Evolutionary conservation across 2,888 invertebrate species (phyloP).

Genomic region (Patella pellucida): DNA sequence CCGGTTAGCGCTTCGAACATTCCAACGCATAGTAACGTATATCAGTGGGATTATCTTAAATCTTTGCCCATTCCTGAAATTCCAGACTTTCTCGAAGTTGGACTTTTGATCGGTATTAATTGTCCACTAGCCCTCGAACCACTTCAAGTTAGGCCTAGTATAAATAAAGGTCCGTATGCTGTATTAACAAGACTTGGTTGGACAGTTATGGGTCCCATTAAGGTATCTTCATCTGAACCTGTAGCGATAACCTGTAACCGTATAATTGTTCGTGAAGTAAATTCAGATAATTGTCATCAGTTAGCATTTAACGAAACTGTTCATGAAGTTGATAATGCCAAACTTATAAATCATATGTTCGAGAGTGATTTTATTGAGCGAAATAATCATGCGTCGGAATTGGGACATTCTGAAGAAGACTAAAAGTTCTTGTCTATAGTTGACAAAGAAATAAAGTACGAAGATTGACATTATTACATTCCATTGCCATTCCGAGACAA

Average conservation of each 20-base stretch:
- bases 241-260: neutral
- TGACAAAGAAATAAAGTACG: slow-evolving; percentile 21
- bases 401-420: slow-evolving; percentile 16
- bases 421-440: slow-evolving; percentile 18
- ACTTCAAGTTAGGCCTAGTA: neutral
- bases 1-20: neutral
- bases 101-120: neutral
- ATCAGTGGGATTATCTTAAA: neutral
- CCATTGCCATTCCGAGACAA: slow-evolving; percentile 19
- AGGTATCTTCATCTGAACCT: neutral
- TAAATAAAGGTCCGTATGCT: slow-evolving; percentile 4
- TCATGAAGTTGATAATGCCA: neutral
- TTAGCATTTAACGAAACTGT: neutral
- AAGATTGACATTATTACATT: too few species aligned
- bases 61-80: neutral
- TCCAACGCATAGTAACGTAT: neutral
- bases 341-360: neutral
- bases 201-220: neutral
- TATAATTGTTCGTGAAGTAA: neutral
- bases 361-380: neutral
- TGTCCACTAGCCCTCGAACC: neutral
- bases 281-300: neutral
- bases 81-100: too few species aligned
- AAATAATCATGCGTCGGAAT: neutral
- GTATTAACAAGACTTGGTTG: neutral